These are phyloP conservation scores for Meteorus colon DNA, from an alignment of 2,888 invertebrate genomes.

Conservation along the genomic window DNA sequence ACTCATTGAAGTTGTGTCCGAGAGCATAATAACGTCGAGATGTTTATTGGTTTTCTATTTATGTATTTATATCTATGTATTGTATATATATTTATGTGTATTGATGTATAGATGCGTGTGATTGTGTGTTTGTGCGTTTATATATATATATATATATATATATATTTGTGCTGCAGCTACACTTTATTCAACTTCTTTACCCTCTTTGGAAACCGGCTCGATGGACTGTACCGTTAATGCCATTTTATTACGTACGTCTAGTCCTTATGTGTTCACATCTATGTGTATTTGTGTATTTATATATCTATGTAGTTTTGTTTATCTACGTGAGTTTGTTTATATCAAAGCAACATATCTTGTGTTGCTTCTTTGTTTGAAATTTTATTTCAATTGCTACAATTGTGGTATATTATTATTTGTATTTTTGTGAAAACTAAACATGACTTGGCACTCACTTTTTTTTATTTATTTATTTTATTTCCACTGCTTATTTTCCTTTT, in stretches of 20 bases:
- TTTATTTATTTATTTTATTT: background rate
- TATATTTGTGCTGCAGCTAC: conserved; percentile 33
- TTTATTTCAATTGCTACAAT: too few relatives aligned
- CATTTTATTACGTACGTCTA: conserved; percentile 36
- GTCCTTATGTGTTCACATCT: conserved; percentile 28
- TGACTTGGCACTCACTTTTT: too few relatives aligned
- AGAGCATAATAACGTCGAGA: conserved; percentile 54
- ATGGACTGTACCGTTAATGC: conserved; percentile 41
- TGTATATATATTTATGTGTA: conserved; percentile 14
- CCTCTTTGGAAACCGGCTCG: conserved; percentile 39
- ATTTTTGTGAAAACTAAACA: too few relatives aligned
- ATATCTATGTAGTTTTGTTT: too few relatives aligned
- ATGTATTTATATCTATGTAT: conserved; percentile 4
- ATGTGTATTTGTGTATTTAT: background rate
- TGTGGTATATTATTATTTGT: too few relatives aligned
- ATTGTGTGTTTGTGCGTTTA: background rate
- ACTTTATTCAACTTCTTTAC: conserved; percentile 29
- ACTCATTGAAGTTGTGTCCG: conserved; percentile 36
- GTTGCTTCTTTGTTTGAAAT: background rate
- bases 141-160: background rate
- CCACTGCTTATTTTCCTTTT: background rate
- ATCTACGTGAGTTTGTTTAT: background rate
- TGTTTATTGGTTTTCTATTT: conserved; percentile 56
- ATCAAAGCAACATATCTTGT: background rate
- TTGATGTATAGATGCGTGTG: conserved; percentile 19